These are phyloP conservation scores for Scaptomyza flava DNA, from an alignment of 2,888 invertebrate species.

Conservation along the genomic window DNA sequence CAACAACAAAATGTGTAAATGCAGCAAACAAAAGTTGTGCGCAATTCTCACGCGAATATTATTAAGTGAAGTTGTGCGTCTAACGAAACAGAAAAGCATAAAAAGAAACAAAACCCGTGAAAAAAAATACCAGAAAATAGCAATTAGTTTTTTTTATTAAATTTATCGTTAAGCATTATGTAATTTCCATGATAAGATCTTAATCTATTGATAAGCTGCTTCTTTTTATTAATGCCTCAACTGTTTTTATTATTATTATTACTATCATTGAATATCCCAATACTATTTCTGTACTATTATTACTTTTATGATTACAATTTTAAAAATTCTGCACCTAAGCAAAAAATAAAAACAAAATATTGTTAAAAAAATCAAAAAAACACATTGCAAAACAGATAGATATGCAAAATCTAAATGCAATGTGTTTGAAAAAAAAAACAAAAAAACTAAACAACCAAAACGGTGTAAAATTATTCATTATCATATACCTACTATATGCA, in stretches of 20 bases:
- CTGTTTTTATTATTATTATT: slow-evolving; percentile 56
- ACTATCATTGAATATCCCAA: slow-evolving; percentile 46
- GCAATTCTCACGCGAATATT: slow-evolving; percentile 62
- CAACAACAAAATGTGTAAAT: slow-evolving; percentile 2
- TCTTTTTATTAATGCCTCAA: slow-evolving; percentile 51
- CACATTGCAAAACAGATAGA: slow-evolving; percentile 43
- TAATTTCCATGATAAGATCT: slow-evolving; percentile 38
- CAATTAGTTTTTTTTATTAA: slow-evolving; percentile 16
- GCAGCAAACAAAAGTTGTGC: slow-evolving; percentile 11
- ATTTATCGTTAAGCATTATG: slow-evolving; percentile 42
- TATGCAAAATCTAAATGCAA: slow-evolving; percentile 17
- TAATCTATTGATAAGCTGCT: slow-evolving; percentile 44
- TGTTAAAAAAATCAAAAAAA: slow-evolving; percentile 30
- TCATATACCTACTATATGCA: slow-evolving; percentile 34
- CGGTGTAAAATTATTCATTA: slow-evolving; percentile 59
- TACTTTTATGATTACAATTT: slow-evolving; percentile 51
- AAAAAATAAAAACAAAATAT: slow-evolving; percentile 19
- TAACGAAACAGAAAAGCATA: slow-evolving; percentile 8
- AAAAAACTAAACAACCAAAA: slow-evolving; percentile 45
- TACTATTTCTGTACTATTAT: slow-evolving; percentile 51
- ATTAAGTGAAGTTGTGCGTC: slow-evolving; percentile 62
- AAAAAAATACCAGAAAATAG: slow-evolving; percentile 17
- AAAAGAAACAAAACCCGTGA: neutral
- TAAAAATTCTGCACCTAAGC: slow-evolving; percentile 43
- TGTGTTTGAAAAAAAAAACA: slow-evolving; percentile 58